Base-by-base conservation (phyloP, 92 coral and sea anemone genomes). In the Zoanthus sansibaricus region DNA sequence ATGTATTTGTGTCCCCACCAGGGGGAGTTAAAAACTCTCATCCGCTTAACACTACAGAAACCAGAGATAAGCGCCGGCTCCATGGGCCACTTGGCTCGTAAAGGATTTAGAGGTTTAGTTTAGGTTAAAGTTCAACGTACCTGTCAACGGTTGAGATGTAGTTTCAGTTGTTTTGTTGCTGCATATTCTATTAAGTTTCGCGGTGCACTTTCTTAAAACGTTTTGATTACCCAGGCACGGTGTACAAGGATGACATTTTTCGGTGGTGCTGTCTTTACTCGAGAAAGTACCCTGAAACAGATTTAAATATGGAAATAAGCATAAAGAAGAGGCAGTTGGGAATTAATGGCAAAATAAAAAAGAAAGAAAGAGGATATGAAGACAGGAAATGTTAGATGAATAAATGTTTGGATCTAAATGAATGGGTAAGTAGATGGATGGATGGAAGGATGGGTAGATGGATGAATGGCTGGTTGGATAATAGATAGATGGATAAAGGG, bases 211-310 rank as follows among this genome's bases (percentile, higher is more conserved):
- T 68, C 58, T 47, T 20, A 16, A 7, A 1, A 64, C 21, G 7
- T 46, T 4, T 49, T 80, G 85, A 7, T 21, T 46, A 0, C 20
- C 37, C 0, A 13, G 21, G 5, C 85, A 80, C 8, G 0, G 7
- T 0, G 25, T 45, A n/a, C 75, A 80, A 25, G 21, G 45, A 21
- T 47, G 32, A 25, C 85, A 80, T 12, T 48, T 0, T 25, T 44
- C 85, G 7, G 74, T 64, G 0, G 46, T 9, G 13, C 85, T 80
- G 7, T 46, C 73, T 47, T 49, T 20, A 13, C 25, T 46, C 13
- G 85, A 80, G 4, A 46, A 80, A 1, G 75, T 66, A 20, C 85
- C 85, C 85, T 80, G 45, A 9, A 80, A 33, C 30, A 37, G 42
- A 14, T 76, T 25, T 14, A n/a, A 37, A 37, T 37, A 37, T 37